Evolutionary conservation across 2,888 invertebrate species (phyloP).

Genomic region (Linnaemya tessellans): DNA sequence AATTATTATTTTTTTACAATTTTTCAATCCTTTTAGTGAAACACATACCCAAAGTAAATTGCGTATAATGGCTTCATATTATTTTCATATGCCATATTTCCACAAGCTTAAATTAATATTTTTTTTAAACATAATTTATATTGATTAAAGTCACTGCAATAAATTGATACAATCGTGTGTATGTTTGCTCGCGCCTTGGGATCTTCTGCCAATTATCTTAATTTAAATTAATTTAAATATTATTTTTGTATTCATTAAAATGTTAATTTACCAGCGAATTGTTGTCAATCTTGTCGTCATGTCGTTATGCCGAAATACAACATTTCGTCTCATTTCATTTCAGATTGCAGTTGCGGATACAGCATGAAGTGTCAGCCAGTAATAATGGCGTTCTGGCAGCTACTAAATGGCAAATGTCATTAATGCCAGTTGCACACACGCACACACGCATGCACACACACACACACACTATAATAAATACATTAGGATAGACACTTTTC

Average conservation of each 20-base stretch:
- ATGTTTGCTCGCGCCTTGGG: background rate
- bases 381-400: slow-evolving; percentile 27
- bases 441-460: background rate
- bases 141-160: slow-evolving; percentile 6
- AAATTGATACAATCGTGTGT: background rate
- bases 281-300: slow-evolving; percentile 42
- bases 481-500: slow-evolving; percentile 5
- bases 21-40: too few relatives aligned
- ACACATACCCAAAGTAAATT: background rate
- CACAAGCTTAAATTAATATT: slow-evolving; percentile 6
- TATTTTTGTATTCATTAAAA: slow-evolving; percentile 60
- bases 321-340: slow-evolving; percentile 10
- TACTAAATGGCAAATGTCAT: slow-evolving; percentile 26
- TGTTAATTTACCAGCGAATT: slow-evolving; percentile 54
- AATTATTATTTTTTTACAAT: too few relatives aligned
- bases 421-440: background rate
- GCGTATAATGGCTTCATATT: background rate
- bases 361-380: background rate
- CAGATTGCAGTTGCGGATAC: slow-evolving; percentile 3
- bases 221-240: slow-evolving; percentile 64
- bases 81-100: background rate
- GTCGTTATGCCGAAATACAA: slow-evolving; percentile 4
- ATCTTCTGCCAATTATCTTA: slow-evolving; percentile 23
- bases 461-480: background rate
- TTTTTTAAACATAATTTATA: slow-evolving; percentile 1